phyloP scores from a whole-genome alignment of 2,888 invertebrate genomes.

The Hypolimnas misippus region DNA sequence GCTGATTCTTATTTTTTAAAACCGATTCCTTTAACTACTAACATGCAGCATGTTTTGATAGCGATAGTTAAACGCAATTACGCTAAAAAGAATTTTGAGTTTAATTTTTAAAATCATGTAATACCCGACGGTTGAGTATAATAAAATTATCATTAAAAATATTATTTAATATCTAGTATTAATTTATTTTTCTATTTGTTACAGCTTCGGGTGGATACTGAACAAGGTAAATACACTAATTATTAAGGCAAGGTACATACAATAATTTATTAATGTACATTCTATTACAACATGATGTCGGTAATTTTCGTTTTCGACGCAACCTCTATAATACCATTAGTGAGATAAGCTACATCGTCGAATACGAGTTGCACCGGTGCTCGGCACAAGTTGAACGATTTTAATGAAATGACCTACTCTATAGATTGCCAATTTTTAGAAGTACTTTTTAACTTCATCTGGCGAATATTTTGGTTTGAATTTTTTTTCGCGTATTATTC shows the following conservation, averaged over 20 bases:
- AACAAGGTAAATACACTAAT: conserved; percentile 12
- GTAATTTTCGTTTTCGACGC: conserved; percentile 8
- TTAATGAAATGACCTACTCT: conserved; percentile 22
- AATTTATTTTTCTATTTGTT: too few species aligned
- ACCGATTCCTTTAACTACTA: too few species aligned
- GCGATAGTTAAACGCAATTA: too few species aligned
- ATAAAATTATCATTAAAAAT: too few species aligned
- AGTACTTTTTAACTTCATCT: not conserved
- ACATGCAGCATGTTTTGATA: too few species aligned
- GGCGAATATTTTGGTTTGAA: not conserved
- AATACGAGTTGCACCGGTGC: not conserved
- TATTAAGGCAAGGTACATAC: too few species aligned
- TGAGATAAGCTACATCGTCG: conserved; percentile 17
- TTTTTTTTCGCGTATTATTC: not conserved
- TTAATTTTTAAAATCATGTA: too few species aligned
- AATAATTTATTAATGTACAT: too few species aligned
- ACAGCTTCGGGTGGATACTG: not conserved
- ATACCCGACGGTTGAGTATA: too few species aligned
- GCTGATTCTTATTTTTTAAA: too few species aligned
- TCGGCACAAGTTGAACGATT: conserved; percentile 8
- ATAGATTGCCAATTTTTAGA: conserved; percentile 16
- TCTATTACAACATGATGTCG: conserved; percentile 6
- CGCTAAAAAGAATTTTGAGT: too few species aligned
- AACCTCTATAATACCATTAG: conserved; percentile 23
- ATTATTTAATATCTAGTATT: too few species aligned